phyloP scores from a whole-genome alignment of 2,797 vertebrate genomes.

The Pterois miles region DNA sequence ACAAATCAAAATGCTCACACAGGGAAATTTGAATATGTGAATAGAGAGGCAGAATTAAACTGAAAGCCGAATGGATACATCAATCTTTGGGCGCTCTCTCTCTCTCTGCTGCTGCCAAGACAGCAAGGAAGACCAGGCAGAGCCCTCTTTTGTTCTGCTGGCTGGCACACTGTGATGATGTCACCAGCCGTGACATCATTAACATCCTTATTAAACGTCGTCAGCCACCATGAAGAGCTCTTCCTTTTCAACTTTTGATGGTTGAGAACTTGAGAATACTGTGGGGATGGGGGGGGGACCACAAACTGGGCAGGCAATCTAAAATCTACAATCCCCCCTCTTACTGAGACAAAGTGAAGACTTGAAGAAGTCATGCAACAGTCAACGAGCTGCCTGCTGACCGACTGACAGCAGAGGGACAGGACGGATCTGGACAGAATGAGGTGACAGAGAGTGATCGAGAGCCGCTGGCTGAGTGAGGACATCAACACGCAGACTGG shows the following conservation, averaged over 20 bases:
- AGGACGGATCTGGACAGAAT: conserved; percentile 66
- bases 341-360: conserved; percentile 58
- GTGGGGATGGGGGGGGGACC: neutral
- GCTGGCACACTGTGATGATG: conserved; percentile 77
- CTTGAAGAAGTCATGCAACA: conserved; percentile 74
- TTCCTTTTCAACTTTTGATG: conserved; percentile 71
- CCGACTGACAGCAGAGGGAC: conserved; percentile 55
- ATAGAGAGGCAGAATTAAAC: conserved; percentile 74
- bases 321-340: conserved; percentile 28
- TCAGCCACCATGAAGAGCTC: conserved; percentile 66
- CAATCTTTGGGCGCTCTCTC: conserved; percentile 61
- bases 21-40: conserved; percentile 80
- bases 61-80: conserved; percentile 77
- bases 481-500: conserved; percentile 73
- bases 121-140: conserved; percentile 60
- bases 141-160: conserved; percentile 72
- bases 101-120: conserved; percentile 67
- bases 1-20: conserved; percentile 80
- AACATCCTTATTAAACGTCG: conserved; percentile 70
- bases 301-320: conserved; percentile 46
- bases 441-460: conserved; percentile 61
- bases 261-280: conserved; percentile 63
- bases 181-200: conserved; percentile 78
- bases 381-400: conserved; percentile 69
- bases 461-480: conserved; percentile 56